These are phyloP conservation scores for Propithecus deckenii DNA, from an alignment of 2,797 vertebrate genomes.

Conservation along the genomic window DNA sequence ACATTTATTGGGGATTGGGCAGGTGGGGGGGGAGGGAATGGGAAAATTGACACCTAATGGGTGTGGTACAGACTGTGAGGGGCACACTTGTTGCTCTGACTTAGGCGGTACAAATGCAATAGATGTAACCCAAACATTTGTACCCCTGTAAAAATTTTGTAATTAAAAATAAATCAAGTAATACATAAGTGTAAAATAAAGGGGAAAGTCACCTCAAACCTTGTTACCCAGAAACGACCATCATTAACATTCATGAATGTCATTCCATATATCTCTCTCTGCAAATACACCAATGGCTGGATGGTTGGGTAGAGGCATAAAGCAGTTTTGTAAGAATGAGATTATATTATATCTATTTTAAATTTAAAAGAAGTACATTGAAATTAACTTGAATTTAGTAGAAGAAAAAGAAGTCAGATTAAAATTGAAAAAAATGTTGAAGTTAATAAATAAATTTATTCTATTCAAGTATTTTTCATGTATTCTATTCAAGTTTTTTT, in stretches of 20 bases:
- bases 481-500: neutral
- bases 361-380: neutral
- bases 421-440: neutral
- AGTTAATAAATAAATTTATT: neutral
- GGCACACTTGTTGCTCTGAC: too few species aligned
- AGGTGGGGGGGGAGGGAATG: too few species aligned
- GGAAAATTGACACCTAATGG: too few species aligned
- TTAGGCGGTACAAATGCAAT: too few species aligned
- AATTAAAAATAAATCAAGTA: neutral
- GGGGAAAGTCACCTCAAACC: neutral
- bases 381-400: slow-evolving; percentile 14
- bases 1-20: too few species aligned
- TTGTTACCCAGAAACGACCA: neutral
- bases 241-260: neutral
- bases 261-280: neutral
- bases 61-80: too few species aligned
- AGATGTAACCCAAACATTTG: too few species aligned
- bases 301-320: neutral
- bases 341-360: neutral
- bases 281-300: neutral
- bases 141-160: too few species aligned
- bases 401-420: neutral
- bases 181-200: neutral
- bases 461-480: neutral
- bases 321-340: neutral